These are phyloP conservation scores for Gymnocheta viridis DNA, from an alignment of 2,888 invertebrate genomes.

Conservation along the genomic window DNA sequence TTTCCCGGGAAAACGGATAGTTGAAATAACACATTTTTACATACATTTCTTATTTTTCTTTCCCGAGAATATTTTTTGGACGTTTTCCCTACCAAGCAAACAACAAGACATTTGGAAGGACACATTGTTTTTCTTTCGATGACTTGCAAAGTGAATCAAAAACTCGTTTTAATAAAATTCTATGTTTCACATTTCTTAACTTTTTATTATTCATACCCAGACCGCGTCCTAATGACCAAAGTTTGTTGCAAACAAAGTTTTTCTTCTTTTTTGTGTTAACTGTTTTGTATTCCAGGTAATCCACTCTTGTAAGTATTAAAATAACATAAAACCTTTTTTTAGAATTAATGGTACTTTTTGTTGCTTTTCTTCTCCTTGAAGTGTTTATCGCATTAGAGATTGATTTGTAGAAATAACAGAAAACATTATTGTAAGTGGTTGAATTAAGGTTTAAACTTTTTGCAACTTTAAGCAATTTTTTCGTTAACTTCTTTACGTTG, in stretches of 20 bases:
- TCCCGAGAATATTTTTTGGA: too few relatives aligned
- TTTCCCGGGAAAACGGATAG: too few relatives aligned
- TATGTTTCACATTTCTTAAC: not conserved
- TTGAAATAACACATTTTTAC: too few relatives aligned
- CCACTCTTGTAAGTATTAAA: not conserved
- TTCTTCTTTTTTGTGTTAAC: not conserved
- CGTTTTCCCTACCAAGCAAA: too few relatives aligned
- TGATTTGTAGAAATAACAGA: too few relatives aligned
- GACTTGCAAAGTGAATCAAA: not conserved
- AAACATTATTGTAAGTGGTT: too few relatives aligned
- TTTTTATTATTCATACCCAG: not conserved
- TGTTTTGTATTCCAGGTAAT: not conserved
- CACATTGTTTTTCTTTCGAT: not conserved
- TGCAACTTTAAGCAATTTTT: too few relatives aligned
- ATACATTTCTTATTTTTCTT: too few relatives aligned
- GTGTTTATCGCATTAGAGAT: not conserved
- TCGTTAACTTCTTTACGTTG: too few relatives aligned
- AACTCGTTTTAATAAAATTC: not conserved
- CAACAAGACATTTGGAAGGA: too few relatives aligned
- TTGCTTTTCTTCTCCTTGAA: too few relatives aligned
- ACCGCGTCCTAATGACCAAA: not conserved
- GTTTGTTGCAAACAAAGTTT: not conserved
- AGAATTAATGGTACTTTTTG: not conserved
- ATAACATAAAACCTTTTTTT: not conserved
- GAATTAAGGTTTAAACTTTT: too few relatives aligned